A percentile compares a stretch with the other conserved stretches of the same genome.
Conservation (phyloP, 2,888 invertebrate genomes). For the Dryobota labecula region DNA sequence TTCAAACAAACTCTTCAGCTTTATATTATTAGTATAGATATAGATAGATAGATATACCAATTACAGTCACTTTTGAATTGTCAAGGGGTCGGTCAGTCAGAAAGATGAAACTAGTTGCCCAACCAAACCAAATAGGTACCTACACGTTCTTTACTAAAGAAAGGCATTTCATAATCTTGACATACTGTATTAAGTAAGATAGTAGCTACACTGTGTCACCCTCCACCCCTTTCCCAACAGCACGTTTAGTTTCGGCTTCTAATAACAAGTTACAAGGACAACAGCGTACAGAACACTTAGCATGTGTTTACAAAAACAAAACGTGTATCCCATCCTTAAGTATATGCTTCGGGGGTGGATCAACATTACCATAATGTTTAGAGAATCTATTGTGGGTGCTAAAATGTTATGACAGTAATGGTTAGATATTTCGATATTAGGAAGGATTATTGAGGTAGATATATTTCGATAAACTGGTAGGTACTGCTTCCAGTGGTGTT, state of each 20-base stretch:
- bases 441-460: neutral
- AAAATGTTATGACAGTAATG: constrained; percentile 34
- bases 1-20: too few relatives aligned
- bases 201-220: constrained; percentile 12
- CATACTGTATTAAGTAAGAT: neutral
- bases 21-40: too few relatives aligned
- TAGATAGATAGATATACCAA: too few relatives aligned
- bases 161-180: neutral
- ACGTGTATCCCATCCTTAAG: constrained; percentile 19
- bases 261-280: constrained; percentile 37
- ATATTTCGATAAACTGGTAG: neutral
- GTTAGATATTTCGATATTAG: neutral
- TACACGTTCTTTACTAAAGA: neutral
- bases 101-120: too few relatives aligned
- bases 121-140: neutral
- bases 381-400: constrained; percentile 15
- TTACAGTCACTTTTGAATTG: too few relatives aligned
- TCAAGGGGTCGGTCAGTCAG: too few relatives aligned
- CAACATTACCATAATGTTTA: constrained; percentile 36
- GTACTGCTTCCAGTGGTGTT: neutral
- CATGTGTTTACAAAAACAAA: constrained; percentile 47
- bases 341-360: constrained; percentile 7
- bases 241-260: constrained; percentile 9
- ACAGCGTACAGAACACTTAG: constrained; percentile 15
- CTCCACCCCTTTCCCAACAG: constrained; percentile 3